Conservation (phyloP, 2,113 vertebrate species). For the Eublepharis macularius region DNA sequence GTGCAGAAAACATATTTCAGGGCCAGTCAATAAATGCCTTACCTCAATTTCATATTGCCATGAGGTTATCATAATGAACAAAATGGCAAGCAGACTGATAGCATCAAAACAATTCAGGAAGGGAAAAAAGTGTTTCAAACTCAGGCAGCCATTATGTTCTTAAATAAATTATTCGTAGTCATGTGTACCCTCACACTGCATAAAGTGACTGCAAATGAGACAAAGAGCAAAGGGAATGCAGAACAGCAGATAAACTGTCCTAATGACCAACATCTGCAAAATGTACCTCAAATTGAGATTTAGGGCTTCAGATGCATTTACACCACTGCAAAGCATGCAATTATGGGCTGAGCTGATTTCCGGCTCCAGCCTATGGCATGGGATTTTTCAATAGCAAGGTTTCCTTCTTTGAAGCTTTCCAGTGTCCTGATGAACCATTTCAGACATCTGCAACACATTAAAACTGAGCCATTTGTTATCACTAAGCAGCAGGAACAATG, state of each 20-base stretch:
- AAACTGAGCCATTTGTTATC: slow-evolving; percentile 53
- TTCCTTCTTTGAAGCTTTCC: slow-evolving; percentile 59
- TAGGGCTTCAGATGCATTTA: slow-evolving; percentile 38
- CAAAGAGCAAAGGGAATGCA: slow-evolving; percentile 21
- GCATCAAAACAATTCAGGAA: slow-evolving; percentile 52
- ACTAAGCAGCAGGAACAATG: slow-evolving; percentile 35
- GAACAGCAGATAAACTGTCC: slow-evolving; percentile 14
- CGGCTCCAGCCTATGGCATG: neutral
- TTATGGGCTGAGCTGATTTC: slow-evolving; percentile 50
- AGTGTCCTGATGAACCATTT: slow-evolving; percentile 58
- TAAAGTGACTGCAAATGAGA: slow-evolving; percentile 54
- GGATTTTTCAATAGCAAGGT: neutral
- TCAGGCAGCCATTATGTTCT: slow-evolving; percentile 28
- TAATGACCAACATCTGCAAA: slow-evolving; percentile 51
- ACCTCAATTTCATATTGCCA: slow-evolving; percentile 28
- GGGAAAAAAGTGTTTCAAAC: slow-evolving; percentile 39
- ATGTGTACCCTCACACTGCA: slow-evolving; percentile 28
- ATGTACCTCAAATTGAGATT: slow-evolving; percentile 32
- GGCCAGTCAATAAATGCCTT: neutral
- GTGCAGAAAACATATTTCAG: neutral
- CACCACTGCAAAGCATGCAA: slow-evolving; percentile 34
- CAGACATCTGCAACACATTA: slow-evolving; percentile 63
- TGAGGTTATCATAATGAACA: slow-evolving; percentile 16
- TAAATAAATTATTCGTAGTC: slow-evolving; percentile 35
- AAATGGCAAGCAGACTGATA: slow-evolving; percentile 45